A percentile compares a stretch with the other conserved stretches of the same genome.
phyloP scores from a whole-genome alignment of 1,140 invertebrate species.

The Drosophila nigromelanica region DNA sequence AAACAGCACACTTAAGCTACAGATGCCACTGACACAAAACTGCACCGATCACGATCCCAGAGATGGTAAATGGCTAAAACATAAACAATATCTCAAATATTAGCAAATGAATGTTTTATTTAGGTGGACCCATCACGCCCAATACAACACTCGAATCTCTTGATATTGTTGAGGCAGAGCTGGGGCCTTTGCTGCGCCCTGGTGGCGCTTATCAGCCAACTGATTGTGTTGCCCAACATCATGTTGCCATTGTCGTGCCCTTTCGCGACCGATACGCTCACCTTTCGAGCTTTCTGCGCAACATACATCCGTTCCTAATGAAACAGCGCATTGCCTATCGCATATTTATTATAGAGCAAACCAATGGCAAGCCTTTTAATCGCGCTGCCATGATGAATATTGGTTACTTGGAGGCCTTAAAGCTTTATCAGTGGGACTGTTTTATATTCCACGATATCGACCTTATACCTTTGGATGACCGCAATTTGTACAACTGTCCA shows the following conservation, averaged over 20 bases:
- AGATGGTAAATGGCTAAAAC: slow-evolving; percentile 38
- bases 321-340: slow-evolving; percentile 96
- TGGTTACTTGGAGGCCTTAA: slow-evolving; percentile 94
- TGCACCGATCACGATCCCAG: slow-evolving; percentile 74
- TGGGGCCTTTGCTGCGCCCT: slow-evolving; percentile 85
- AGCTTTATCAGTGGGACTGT: slow-evolving; percentile 92
- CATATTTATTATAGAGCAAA: slow-evolving; percentile 98
- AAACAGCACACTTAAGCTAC: slow-evolving; percentile 46
- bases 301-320: slow-evolving; percentile 95
- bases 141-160: slow-evolving; percentile 84
- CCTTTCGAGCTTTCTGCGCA: slow-evolving; percentile 92
- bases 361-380: slow-evolving; percentile 91
- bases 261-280: slow-evolving; percentile 92
- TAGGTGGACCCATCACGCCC: slow-evolving; percentile 84
- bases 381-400: slow-evolving; percentile 97
- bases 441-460: slow-evolving; percentile 99
- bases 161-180: slow-evolving; percentile 82
- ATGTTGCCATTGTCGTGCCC: slow-evolving; percentile 95
- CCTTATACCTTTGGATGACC: slow-evolving; percentile 95
- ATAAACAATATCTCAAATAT: background rate
- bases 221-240: slow-evolving; percentile 90
- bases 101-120: background rate
- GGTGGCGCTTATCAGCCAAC: slow-evolving; percentile 92
- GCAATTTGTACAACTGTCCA: slow-evolving; percentile 96
- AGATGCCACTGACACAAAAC: slow-evolving; percentile 38